Base-by-base conservation (phyloP, 2,888 invertebrate species). In the Zaprionus obscuricornis region DNA sequence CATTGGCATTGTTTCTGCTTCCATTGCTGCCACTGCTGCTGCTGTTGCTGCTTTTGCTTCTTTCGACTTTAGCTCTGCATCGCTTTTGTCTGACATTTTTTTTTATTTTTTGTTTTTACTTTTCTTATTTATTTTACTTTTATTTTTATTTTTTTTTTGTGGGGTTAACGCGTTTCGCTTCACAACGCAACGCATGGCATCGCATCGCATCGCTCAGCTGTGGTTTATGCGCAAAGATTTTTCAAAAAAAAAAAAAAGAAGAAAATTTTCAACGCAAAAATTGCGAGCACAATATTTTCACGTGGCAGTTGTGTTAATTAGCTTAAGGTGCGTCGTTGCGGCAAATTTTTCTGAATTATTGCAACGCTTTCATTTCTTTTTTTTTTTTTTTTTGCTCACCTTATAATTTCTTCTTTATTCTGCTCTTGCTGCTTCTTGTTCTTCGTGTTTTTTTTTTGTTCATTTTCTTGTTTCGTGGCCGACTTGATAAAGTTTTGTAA, bases 141-240 rank as follows among this genome's bases (percentile, higher is more conserved):
- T n/a, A n/a, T 55, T 45, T 45, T 57, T 58, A n/a, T 31, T 6
- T 29, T 13, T 11, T 66, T 45, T 63, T 55, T 55, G 10, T 46
- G 5, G 17, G 29, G 43, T 39, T 40, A 24, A 39, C 11, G n/a
- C n/a, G n/a, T n/a, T n/a, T n/a, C n/a, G n/a, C n/a, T n/a, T n/a
- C n/a, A n/a, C n/a, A n/a, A n/a, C n/a, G n/a, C n/a, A n/a, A n/a
- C n/a, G n/a, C n/a, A n/a, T n/a, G n/a, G n/a, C n/a, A n/a, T n/a
- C n/a, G n/a, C n/a, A n/a, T 51, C 13, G 17, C 18, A 16, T 31
- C 31, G 43, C 56, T 37, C 29, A 45, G 47, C 57, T 63, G 70
- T 52, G 70, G 77, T 56, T 76, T 73, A 59, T 68, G 81, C 43
- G 18, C 31, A 46, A 36, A 45, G 36, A 68, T 71, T 65, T 66